These are phyloP conservation scores for Lagopus muta DNA, from an alignment of 2,113 vertebrate species.

Conservation along the genomic window DNA sequence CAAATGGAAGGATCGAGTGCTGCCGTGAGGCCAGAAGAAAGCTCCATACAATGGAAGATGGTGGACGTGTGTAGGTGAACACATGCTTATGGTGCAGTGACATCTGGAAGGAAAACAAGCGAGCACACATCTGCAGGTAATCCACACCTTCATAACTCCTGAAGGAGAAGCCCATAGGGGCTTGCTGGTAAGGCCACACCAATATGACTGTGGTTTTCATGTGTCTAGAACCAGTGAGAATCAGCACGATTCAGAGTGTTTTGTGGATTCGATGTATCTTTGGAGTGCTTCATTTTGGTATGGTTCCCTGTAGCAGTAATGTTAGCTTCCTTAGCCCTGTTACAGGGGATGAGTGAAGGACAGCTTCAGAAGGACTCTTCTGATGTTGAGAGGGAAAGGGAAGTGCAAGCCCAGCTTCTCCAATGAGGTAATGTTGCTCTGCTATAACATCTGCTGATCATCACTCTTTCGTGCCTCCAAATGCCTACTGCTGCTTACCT, in stretches of 20 bases:
- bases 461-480: background rate
- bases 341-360: background rate
- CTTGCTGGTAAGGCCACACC: background rate
- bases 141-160: background rate
- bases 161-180: background rate
- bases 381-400: background rate
- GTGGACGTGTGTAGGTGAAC: accelerated
- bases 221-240: background rate
- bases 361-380: background rate
- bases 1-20: background rate
- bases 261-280: background rate
- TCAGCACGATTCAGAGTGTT: background rate
- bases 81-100: accelerated
- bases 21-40: background rate
- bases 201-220: background rate
- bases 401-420: background rate
- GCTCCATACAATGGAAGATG: accelerated
- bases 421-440: background rate
- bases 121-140: background rate
- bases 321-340: background rate
- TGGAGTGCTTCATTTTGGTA: accelerated
- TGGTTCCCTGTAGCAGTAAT: background rate
- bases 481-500: accelerated
- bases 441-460: background rate
- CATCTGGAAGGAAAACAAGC: background rate